Percentiles rank a stretch among this genome's conserved stretches.
These are phyloP conservation scores for Collichthys lucidus DNA, from an alignment of 2,113 vertebrate species.

Conservation along the genomic window DNA sequence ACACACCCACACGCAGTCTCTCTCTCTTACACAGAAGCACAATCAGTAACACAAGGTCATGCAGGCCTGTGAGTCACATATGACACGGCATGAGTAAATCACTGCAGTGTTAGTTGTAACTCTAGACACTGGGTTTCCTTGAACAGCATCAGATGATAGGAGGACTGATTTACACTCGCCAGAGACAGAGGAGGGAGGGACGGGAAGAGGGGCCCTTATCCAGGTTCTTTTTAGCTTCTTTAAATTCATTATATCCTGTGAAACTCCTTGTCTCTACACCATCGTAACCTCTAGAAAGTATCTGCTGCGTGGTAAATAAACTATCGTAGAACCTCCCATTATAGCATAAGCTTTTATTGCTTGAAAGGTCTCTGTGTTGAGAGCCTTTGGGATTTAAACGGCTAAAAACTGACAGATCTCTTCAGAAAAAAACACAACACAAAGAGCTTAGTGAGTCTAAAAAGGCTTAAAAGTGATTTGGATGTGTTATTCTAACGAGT, in stretches of 20 bases:
- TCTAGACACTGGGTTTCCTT: constrained; percentile 26
- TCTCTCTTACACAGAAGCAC: not conserved
- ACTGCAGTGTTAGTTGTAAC: constrained; percentile 2
- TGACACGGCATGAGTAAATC: constrained; percentile 31
- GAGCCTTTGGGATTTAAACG: constrained; percentile 28
- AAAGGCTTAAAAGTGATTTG: constrained; percentile 31
- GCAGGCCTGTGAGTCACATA: constrained; percentile 11
- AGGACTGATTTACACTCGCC: constrained; percentile 21
- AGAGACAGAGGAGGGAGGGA: not conserved
- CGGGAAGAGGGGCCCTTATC: too few relatives aligned
- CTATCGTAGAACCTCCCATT: constrained; percentile 15
- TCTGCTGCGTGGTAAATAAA: not conserved
- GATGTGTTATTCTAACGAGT: constrained; percentile 13
- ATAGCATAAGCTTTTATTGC: constrained; percentile 14
- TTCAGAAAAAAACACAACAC: constrained; percentile 6
- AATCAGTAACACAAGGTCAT: constrained; percentile 32
- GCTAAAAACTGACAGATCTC: constrained; percentile 35
- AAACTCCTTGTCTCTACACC: not conserved
- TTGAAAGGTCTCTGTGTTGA: constrained; percentile 18
- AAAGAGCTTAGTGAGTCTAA: constrained; percentile 14
- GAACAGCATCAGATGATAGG: constrained; percentile 32
- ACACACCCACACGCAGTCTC: not conserved
- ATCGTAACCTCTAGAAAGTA: not conserved
- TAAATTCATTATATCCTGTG: not conserved
- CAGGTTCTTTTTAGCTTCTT: not conserved